Conservation (phyloP, 2,797 vertebrate species). For the Catharus ustulatus region DNA sequence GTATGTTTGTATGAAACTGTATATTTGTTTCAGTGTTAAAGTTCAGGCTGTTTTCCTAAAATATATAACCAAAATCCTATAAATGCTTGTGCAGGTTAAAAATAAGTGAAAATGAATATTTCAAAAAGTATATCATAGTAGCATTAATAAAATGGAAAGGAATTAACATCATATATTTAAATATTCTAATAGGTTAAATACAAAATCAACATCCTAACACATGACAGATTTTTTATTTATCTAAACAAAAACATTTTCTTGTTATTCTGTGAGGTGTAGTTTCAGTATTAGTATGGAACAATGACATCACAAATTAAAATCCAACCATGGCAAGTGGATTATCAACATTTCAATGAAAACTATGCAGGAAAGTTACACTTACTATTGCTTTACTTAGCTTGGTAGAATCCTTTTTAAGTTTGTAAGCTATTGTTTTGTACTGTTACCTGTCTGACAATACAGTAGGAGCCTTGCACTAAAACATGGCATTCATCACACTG, state of each 20-base stretch:
- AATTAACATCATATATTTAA: neutral
- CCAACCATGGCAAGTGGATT: accelerated
- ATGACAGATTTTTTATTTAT: neutral
- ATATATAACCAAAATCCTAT: neutral
- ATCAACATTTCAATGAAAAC: neutral
- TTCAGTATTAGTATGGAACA: neutral
- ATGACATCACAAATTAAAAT: neutral
- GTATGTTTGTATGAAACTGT: neutral
- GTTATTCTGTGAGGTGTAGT: neutral
- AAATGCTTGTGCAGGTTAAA: neutral
- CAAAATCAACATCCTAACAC: neutral
- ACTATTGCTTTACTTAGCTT: neutral
- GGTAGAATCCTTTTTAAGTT: neutral
- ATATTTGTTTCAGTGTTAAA: neutral
- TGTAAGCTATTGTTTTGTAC: neutral
- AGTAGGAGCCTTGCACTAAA: neutral
- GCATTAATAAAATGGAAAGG: neutral
- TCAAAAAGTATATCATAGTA: neutral
- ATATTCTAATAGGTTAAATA: neutral
- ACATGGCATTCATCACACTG: neutral
- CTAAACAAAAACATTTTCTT: neutral
- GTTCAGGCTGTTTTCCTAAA: neutral
- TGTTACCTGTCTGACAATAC: neutral
- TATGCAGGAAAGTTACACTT: neutral
- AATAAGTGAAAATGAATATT: neutral